These are phyloP conservation scores for Melinaea marsaeus DNA, from an alignment of 2,888 invertebrate species.

Conservation along the genomic window DNA sequence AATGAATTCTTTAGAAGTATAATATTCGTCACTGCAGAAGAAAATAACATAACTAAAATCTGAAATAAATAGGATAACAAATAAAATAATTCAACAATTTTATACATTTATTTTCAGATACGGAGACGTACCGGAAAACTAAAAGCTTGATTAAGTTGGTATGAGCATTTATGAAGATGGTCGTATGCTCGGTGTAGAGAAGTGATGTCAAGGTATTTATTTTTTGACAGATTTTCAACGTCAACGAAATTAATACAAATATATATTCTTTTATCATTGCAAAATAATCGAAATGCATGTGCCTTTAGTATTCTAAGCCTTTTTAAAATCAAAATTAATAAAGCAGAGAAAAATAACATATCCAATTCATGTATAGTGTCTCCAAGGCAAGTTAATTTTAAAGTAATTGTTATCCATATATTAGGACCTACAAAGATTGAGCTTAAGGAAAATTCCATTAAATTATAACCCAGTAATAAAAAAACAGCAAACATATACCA, in stretches of 20 bases:
- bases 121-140: conserved; percentile 14
- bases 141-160: conserved; percentile 18
- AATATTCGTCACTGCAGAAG: conserved; percentile 53
- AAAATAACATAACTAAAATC: conserved; percentile 50
- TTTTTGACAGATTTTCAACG: conserved; percentile 47
- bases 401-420: neutral
- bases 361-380: conserved; percentile 51
- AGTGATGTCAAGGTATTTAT: conserved; percentile 45
- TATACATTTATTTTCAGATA: neutral
- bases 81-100: neutral
- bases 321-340: conserved; percentile 44
- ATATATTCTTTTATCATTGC: conserved; percentile 18
- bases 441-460: conserved; percentile 37
- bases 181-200: conserved; percentile 43
- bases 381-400: conserved; percentile 35
- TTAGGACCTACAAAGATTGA: neutral
- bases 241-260: conserved; percentile 22
- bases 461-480: conserved; percentile 34
- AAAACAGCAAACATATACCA: conserved; percentile 35
- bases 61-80: conserved; percentile 35
- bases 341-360: conserved; percentile 45
- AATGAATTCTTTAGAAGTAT: conserved; percentile 50
- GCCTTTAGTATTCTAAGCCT: conserved; percentile 52
- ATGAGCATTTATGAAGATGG: conserved; percentile 17
- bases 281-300: conserved; percentile 46